These are phyloP conservation scores for Pseudonaja textilis DNA, from an alignment of 2,113 vertebrate genomes.

Conservation along the genomic window DNA sequence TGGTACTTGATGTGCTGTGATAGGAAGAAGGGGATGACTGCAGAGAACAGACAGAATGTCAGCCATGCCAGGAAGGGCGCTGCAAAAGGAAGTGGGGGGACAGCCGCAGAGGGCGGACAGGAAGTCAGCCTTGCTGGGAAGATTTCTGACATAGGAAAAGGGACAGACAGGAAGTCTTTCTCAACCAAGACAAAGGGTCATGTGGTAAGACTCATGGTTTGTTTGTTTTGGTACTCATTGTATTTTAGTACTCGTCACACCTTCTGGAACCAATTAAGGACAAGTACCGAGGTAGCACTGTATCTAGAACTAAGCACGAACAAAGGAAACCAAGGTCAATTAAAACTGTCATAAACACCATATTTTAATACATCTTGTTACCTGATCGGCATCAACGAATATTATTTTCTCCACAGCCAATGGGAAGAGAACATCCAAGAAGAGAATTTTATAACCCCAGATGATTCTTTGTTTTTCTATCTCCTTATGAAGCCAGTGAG, in stretches of 20 bases:
- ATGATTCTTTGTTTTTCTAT: slow-evolving; percentile 96
- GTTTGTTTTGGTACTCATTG: neutral
- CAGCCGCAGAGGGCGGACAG: neutral
- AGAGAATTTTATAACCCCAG: slow-evolving; percentile 99
- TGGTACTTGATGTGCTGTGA: neutral
- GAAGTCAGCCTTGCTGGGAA: neutral
- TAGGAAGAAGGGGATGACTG: neutral
- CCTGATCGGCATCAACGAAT: slow-evolving; percentile 98
- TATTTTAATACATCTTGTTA: slow-evolving; percentile 50
- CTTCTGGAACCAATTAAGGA: neutral
- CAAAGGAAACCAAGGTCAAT: neutral
- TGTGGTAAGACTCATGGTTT: neutral
- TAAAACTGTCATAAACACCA: neutral
- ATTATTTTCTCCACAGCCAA: slow-evolving; percentile 96
- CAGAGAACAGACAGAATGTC: neutral
- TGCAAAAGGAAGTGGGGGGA: neutral
- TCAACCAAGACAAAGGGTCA: neutral
- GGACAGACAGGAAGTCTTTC: neutral
- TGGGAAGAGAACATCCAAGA: slow-evolving; percentile 96
- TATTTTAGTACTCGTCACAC: neutral
- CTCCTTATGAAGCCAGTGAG: slow-evolving; percentile 93
- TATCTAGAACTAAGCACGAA: neutral
- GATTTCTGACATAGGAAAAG: too few relatives aligned
- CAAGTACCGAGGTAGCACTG: neutral
- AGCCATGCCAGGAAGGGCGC: neutral